phyloP scores from a whole-genome alignment of 2,797 vertebrate species.

The Monodelphis domestica region DNA sequence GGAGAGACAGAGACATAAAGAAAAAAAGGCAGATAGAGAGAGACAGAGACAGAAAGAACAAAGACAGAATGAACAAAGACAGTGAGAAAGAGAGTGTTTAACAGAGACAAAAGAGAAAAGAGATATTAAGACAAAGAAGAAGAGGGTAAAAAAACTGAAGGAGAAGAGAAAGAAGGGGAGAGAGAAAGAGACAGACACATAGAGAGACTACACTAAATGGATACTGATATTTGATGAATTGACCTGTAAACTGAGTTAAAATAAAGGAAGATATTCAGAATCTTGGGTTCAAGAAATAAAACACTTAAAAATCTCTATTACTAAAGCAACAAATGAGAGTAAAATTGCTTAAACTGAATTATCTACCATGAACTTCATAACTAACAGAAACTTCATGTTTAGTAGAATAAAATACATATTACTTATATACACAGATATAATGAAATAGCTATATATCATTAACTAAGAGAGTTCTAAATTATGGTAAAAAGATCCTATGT shows the following conservation, averaged over 20 bases:
- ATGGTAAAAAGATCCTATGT: neutral
- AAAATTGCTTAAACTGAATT: constrained; percentile 14
- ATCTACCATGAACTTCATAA: neutral
- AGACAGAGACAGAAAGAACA: neutral
- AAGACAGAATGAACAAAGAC: no score
- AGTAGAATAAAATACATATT: constrained; percentile 41
- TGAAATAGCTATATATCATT: neutral
- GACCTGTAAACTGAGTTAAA: neutral
- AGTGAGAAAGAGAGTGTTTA: no score
- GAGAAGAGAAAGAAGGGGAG: no score
- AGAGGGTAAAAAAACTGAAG: neutral
- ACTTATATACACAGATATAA: neutral
- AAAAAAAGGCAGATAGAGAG: no score
- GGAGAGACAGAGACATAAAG: no score
- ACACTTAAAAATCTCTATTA: constrained; percentile 14
- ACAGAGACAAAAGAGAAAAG: neutral
- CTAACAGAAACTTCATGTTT: neutral
- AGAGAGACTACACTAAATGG: neutral
- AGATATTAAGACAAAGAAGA: no score
- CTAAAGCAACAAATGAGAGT: constrained; percentile 16
- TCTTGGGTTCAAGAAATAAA: constrained; percentile 7
- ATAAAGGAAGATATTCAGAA: neutral
- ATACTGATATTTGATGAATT: neutral
- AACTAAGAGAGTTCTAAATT: constrained; percentile 13
- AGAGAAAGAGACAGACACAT: no score